phyloP scores from a whole-genome alignment of 2,113 vertebrate species.

The Turnix velox region DNA sequence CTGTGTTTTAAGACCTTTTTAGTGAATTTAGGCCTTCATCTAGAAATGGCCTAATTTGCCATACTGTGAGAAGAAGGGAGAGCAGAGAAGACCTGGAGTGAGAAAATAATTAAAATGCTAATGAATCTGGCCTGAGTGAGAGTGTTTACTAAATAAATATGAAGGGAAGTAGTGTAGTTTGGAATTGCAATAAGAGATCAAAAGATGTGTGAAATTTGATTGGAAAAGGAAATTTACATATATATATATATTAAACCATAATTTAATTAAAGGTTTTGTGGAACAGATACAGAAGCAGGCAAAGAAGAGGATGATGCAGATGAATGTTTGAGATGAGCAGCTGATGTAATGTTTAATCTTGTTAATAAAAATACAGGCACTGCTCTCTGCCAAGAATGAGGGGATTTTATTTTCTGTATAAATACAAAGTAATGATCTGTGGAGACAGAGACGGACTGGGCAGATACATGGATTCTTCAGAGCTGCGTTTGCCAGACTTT shows the following conservation, averaged over 20 bases:
- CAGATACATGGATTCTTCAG: background rate
- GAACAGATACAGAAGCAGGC: background rate
- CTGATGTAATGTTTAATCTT: constrained; percentile 51
- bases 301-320: background rate
- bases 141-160: constrained; percentile 45
- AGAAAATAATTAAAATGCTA: constrained; percentile 61
- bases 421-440: constrained; percentile 6
- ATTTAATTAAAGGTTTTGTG: constrained; percentile 43
- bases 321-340: constrained; percentile 10
- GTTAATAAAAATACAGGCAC: constrained; percentile 22
- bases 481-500: background rate
- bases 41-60: background rate
- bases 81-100: constrained; percentile 2
- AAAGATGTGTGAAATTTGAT: constrained; percentile 25
- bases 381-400: constrained; percentile 5
- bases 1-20: background rate
- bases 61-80: background rate
- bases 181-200: constrained; percentile 10
- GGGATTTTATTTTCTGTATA: background rate
- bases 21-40: background rate
- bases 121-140: constrained; percentile 38
- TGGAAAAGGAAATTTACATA: constrained; percentile 36
- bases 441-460: background rate
- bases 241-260: background rate
- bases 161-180: background rate